phyloP scores from a whole-genome alignment of 2,113 vertebrate genomes.

The Arenaria interpres region DNA sequence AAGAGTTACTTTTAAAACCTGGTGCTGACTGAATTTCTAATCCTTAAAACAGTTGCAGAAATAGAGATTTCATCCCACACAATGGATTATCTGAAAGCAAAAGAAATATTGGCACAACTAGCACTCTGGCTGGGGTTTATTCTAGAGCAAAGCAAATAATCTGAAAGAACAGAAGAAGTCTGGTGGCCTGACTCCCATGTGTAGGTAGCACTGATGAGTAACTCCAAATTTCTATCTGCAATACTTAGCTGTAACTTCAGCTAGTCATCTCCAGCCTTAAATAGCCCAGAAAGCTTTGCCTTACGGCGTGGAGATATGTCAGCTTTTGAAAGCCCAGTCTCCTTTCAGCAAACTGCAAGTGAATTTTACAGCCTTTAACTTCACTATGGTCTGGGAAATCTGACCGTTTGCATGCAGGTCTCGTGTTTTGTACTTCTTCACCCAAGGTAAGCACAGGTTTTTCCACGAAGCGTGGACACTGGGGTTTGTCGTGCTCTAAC shows the following conservation, averaged over 20 bases:
- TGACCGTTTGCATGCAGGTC: accelerated
- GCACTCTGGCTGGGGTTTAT: background rate
- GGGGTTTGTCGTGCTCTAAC: background rate
- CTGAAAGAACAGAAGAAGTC: background rate
- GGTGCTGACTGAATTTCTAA: background rate
- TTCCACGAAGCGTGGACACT: background rate
- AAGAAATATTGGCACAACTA: background rate
- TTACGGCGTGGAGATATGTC: background rate
- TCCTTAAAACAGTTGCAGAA: slow-evolving; percentile 18
- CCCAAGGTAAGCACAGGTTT: background rate
- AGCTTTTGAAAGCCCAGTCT: background rate
- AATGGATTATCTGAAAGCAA: background rate
- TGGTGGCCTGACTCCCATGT: background rate
- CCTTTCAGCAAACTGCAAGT: background rate
- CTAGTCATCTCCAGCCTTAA: background rate
- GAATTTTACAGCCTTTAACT: background rate
- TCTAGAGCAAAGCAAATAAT: background rate
- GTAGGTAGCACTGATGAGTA: background rate
- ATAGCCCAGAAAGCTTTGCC: background rate
- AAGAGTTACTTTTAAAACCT: background rate
- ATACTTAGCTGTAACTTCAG: background rate
- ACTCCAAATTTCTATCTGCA: background rate
- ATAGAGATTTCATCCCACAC: background rate
- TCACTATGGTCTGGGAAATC: background rate
- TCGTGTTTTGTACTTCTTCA: background rate